Percentiles rank a stretch among this genome's conserved stretches.
phyloP scores from a whole-genome alignment of 2,888 invertebrate species.

The Stramonita haemastoma region DNA sequence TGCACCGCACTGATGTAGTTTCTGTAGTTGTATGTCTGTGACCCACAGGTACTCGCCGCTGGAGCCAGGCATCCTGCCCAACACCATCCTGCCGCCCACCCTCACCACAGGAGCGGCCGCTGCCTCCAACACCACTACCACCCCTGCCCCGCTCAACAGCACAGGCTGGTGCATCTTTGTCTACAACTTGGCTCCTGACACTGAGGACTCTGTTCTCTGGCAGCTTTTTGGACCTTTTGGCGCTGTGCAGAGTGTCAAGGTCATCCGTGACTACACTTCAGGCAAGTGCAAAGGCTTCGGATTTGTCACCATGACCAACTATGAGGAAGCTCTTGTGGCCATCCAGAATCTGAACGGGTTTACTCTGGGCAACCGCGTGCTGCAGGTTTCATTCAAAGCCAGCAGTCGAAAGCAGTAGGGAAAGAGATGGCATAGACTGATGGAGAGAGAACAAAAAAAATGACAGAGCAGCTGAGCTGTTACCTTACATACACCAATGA shows the following conservation, averaged over 20 bases:
- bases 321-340: slow-evolving; percentile 96
- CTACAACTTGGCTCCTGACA: slow-evolving; percentile 93
- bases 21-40: slow-evolving; percentile 28
- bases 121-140: slow-evolving; percentile 45
- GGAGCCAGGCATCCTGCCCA: slow-evolving; percentile 72
- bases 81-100: slow-evolving; percentile 58
- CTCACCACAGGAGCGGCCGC: slow-evolving; percentile 46
- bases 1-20: background rate
- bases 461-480: slow-evolving; percentile 27
- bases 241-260: slow-evolving; percentile 97
- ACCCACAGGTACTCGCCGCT: slow-evolving; percentile 73
- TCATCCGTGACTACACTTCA: slow-evolving; percentile 95
- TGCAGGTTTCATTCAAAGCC: slow-evolving; percentile 98
- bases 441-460: background rate
- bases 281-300: slow-evolving; percentile 99
- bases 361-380: slow-evolving; percentile 94
- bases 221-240: slow-evolving; percentile 98
- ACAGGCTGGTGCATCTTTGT: slow-evolving; percentile 94
- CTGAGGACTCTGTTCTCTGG: slow-evolving; percentile 94
- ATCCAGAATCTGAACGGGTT: slow-evolving; percentile 97
- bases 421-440: background rate
- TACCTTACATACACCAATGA: slow-evolving; percentile 19
- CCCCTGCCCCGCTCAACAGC: slow-evolving; percentile 65
- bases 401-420: slow-evolving; percentile 81
- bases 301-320: slow-evolving; percentile 98